Evolutionary conservation across 2,888 invertebrate genomes (phyloP), one percentile per base, ranked within the genome.

Genomic region (Sepiola atlantica): DNA sequence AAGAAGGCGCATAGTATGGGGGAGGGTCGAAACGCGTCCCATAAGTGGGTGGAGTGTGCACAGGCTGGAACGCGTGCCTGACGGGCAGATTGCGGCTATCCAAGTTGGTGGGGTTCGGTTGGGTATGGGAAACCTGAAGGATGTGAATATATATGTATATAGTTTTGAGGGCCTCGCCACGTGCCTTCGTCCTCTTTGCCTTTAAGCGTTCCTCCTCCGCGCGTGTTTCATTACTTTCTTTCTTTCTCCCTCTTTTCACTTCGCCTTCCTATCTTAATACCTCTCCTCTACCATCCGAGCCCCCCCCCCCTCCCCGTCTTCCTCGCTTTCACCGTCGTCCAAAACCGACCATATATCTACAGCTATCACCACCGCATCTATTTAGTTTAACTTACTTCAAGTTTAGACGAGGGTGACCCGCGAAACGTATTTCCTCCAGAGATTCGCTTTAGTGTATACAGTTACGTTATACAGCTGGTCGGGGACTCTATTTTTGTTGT

Each of bases 61-160:
- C 77, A 77, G n/a, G 77, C n/a, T 77, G 77, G 77, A 32, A 77
- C 77, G 77, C 32, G 77, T 77, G 77, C 77, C 77, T 77, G 77
- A 77, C 77, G n/a, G 45, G 77, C 77, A 77, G 77, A 77, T 77
- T 77, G n/a, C n/a, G 77, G 77, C 77, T 77, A 77, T 77, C n/a
- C 77, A 77, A 32, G 77, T n/a, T 57, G 16, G n/a, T n/a, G n/a
- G 77, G 77, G 77, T 18, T 21, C 16, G n/a, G 10, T 12, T 16
- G 77, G 32, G n/a, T 32, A 77, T n/a, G n/a, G 77, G 45, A 45
- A 32, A 77, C n/a, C n/a, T 14, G 77, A 45, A 77, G 77, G n/a
- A 77, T 77, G 45, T 45, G 77, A 14, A 32, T 77, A 0, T 77
- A n/a, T 77, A 18, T 77, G 12, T 77, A 45, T 77, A 18, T 77